Base-by-base conservation (phyloP, 2,113 vertebrate genomes). In the Nanorana parkeri region DNA sequence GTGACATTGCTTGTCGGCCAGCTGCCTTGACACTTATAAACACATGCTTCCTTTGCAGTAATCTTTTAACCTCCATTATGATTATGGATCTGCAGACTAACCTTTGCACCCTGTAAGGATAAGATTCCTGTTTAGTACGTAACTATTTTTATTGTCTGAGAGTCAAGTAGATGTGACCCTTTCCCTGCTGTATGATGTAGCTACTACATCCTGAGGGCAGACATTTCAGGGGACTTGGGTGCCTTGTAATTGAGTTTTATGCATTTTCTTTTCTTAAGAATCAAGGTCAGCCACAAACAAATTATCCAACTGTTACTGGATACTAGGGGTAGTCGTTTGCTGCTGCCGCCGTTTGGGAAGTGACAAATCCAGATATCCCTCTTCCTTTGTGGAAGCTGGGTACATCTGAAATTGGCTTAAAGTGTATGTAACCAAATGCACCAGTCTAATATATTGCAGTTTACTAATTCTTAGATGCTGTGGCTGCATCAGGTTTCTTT, bases 21-120 rank as follows among this genome's bases (percentile, higher is more conserved):
- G 23, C 55, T 75, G n/a, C 20, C 55, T 23, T 75, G 72, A 41
- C 28, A 21, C 72, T 75, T 17, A 6, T 15, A 23, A 17, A 26
- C 11, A 28, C 11, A 21, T 3, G 21, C 20, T 58, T 41, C 13
- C 26, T 36, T 41, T 77, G 58, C 23, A 11, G 2, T 65, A 52
- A 65, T 65, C 21, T 51, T 17, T 77, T 23, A 65, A 17, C 61
- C 54, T 10, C 26, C 23, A 65, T 60, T 75, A 75, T 65, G 23
- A 65, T n/a, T 51, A 65, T 51, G 20, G 15, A 77, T 61, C 28
- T n/a, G 20, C n/a, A 26, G 5, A 26, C 16, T 23, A 65, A 74
- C 29, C 60, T 77, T 65, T 65, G 36, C 75, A 17, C 74, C 61
- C n/a, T 32, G 16, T 51, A 16, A 63, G 41, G 10, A 47, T 13